Conservation (phyloP, 2,888 invertebrate species). For the Tineola bisselliella region DNA sequence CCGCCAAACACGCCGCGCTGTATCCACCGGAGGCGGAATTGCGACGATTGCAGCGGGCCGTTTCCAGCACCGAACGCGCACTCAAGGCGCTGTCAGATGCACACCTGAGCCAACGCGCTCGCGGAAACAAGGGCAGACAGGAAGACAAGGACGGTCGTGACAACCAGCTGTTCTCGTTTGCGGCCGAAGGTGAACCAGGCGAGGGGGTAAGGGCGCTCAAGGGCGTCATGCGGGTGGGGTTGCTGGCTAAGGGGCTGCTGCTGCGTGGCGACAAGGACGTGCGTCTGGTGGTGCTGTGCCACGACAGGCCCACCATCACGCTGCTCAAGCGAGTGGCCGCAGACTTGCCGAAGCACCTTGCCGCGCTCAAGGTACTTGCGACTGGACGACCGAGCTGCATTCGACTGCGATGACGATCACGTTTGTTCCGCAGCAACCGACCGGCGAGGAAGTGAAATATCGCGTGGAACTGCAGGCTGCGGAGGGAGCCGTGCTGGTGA, state of each 20-base stretch:
- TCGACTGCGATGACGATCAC: background rate
- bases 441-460: conserved; percentile 69
- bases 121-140: background rate
- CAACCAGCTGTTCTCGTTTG: conserved; percentile 73
- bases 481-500: conserved; percentile 85
- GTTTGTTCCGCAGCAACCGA: background rate
- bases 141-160: conserved; percentile 79
- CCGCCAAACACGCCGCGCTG: conserved; percentile 91
- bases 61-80: conserved; percentile 92
- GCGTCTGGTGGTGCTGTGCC: conserved; percentile 92
- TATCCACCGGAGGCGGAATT: conserved; percentile 93
- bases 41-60: conserved; percentile 89
- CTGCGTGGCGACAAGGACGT: conserved; percentile 90
- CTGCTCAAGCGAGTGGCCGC: conserved; percentile 88
- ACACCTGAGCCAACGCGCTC: conserved; percentile 56
- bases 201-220: conserved; percentile 75
- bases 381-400: background rate
- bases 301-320: conserved; percentile 90
- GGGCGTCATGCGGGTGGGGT: conserved; percentile 97
- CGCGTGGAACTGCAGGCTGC: conserved; percentile 85
- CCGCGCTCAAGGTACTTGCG: conserved; percentile 54
- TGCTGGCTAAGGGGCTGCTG: conserved; percentile 78
- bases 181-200: conserved; percentile 37
- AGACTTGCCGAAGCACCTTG: conserved; percentile 83
- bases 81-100: conserved; percentile 94